phyloP scores from a whole-genome alignment of 2,797 vertebrate species.

The Tachyglossus aculeatus region DNA sequence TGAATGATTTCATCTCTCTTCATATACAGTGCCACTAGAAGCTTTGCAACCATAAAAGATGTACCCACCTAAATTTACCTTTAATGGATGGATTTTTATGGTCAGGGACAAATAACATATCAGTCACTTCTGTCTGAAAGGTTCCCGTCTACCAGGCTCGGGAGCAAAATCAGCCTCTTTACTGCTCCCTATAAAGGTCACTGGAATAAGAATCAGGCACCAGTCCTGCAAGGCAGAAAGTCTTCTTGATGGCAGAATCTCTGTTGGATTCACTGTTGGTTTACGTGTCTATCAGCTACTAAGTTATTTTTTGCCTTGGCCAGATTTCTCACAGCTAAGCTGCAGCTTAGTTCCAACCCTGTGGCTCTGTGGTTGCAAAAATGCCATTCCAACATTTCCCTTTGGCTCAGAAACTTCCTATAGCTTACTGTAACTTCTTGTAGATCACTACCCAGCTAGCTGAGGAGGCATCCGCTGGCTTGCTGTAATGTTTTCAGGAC shows the following conservation, averaged over 20 bases:
- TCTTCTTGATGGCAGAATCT: constrained; percentile 24
- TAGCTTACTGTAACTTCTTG: constrained; percentile 51
- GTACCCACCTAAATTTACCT: constrained; percentile 23
- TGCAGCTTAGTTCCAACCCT: constrained; percentile 54
- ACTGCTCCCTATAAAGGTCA: constrained; percentile 48
- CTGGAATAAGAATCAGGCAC: constrained; percentile 31
- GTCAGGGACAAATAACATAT: constrained; percentile 37
- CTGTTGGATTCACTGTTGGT: constrained; percentile 32
- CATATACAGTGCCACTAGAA: constrained; percentile 19
- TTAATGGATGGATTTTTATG: constrained; percentile 22
- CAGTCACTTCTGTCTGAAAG: constrained; percentile 21
- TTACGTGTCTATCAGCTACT: constrained; percentile 37
- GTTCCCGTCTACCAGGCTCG: constrained; percentile 35
- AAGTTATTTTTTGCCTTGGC: constrained; percentile 38
- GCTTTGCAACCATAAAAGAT: constrained; percentile 18
- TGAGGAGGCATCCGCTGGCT: constrained; percentile 41
- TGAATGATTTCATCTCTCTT: constrained; percentile 7
- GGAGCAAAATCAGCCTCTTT: constrained; percentile 46
- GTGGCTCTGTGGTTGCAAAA: constrained; percentile 57
- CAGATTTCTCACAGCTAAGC: constrained; percentile 56
- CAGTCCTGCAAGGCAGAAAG: constrained; percentile 48
- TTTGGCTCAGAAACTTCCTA: constrained; percentile 49
- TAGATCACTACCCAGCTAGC: constrained; percentile 7
- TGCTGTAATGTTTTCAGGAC: neutral
- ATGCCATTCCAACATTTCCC: constrained; percentile 60